These are phyloP conservation scores for Valencia hispanica DNA, from an alignment of 2,797 vertebrate genomes.

Conservation along the genomic window DNA sequence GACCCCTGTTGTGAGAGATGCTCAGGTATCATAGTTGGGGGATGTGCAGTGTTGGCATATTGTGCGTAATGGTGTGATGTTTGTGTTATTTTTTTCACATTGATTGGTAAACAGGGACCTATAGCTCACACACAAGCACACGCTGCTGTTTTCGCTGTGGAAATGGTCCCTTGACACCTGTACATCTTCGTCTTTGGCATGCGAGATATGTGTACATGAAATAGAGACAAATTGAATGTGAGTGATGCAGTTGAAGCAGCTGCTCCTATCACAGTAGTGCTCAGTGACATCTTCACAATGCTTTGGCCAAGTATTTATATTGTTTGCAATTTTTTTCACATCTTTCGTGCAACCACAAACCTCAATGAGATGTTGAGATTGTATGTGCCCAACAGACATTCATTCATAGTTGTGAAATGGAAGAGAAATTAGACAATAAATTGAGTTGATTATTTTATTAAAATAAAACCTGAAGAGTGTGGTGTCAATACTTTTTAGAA, in stretches of 20 bases:
- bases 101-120: constrained; percentile 64
- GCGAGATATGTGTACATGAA: constrained; percentile 57
- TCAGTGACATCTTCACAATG: constrained; percentile 36
- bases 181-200: constrained; percentile 59
- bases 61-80: constrained; percentile 62
- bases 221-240: constrained; percentile 64
- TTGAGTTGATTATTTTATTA: background rate
- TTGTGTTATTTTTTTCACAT: constrained; percentile 22
- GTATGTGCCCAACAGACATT: background rate
- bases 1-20: constrained; percentile 69
- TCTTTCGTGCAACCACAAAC: background rate
- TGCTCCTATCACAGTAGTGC: constrained; percentile 40
- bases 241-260: constrained; percentile 54
- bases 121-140: constrained; percentile 68
- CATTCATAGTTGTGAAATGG: background rate
- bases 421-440: background rate
- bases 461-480: background rate
- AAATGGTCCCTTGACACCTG: constrained; percentile 70
- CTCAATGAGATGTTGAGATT: too few species aligned
- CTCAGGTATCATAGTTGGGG: constrained; percentile 74
- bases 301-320: background rate
- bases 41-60: constrained; percentile 61
- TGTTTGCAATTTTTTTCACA: background rate
- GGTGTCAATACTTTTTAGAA: background rate
- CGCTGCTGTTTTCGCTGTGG: constrained; percentile 68